Evolutionary conservation across 2,113 vertebrate genomes (phyloP), one percentile per base, ranked within the genome.

Genomic region (Monarcha castaneiventris): DNA sequence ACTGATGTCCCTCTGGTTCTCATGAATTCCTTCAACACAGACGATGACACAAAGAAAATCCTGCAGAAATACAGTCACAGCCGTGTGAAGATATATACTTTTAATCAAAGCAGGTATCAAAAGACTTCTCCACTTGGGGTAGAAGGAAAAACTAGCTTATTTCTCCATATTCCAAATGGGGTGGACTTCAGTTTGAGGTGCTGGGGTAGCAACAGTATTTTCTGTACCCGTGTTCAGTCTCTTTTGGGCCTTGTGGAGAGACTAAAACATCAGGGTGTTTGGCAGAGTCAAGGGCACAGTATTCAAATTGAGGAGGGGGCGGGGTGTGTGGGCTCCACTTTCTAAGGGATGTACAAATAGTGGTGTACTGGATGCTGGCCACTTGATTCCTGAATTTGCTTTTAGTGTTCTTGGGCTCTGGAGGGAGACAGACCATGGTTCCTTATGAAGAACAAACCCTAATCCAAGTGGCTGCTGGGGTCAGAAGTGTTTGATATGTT

Each of bases 1-100:
- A 97, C 99, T 0, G 98, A 99, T 39, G 99, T 99, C 87, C 99
- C 99, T 68, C 98, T 99, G 16, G 99, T 99, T 72, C 98, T 99
- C 82, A 99, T 99, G 99, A 99, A 99, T 94, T 99, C 99, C 94
- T 99, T 99, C 98, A 99, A 99, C 97, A 99, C 99, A 0, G 99
- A 99, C 12, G 99, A 99, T 3, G 99, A 99, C 97, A 99, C 99
- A 1, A 99, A 99, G 97, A 99, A 99, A 97, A 99, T 99, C 97
- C 96, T 99, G 95, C 99, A 99, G 98, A 99, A 99, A 61, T 99
- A 99, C 93, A 98, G 98, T 74, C 99, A 99, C 93, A 99, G 99
- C 96, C 97, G 97, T 12, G 98, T 99, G 96, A 99, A 99, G 95
- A 99, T 99, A 66, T 98, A 99, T 93, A 99, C 99, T 71, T 99